Percentiles rank a stretch among this genome's conserved stretches.
phyloP scores from a whole-genome alignment of 2,888 invertebrate species.

The Chrysina gloriosa region DNA sequence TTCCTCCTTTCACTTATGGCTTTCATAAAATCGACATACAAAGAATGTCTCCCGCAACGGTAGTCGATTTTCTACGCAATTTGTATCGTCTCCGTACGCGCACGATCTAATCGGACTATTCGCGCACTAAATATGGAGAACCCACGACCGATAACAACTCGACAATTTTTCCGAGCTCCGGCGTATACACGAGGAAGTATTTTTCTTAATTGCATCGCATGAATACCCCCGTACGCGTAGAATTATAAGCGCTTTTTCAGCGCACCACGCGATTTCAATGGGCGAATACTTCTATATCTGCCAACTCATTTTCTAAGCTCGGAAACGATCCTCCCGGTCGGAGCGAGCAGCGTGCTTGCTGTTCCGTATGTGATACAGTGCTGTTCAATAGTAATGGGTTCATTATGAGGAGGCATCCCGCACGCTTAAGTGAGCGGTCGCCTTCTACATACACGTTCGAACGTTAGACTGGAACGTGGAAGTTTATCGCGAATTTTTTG shows the following conservation, averaged over 20 bases:
- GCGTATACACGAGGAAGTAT: constrained; percentile 21
- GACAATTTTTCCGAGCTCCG: background rate
- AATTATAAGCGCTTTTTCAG: constrained; percentile 27
- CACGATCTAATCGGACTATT: constrained; percentile 15
- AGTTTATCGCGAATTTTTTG: background rate
- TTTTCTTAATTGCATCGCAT: constrained; percentile 35
- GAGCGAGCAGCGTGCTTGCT: constrained; percentile 4
- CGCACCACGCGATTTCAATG: constrained; percentile 22
- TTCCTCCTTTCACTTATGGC: constrained; percentile 15
- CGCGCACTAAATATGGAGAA: constrained; percentile 20
- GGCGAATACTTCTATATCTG: constrained; percentile 19
- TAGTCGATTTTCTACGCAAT: constrained; percentile 17
- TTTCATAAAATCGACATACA: constrained; percentile 17
- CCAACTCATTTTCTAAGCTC: constrained; percentile 15
- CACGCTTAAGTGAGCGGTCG: constrained; percentile 4
- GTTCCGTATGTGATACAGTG: constrained; percentile 28
- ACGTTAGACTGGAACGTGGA: background rate
- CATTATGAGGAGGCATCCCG: constrained; percentile 2
- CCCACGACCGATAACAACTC: constrained; percentile 19
- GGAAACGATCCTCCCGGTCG: background rate
- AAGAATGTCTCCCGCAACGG: background rate
- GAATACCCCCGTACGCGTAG: constrained; percentile 24
- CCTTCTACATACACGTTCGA: constrained; percentile 5
- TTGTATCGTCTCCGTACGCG: constrained; percentile 18
- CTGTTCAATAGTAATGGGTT: constrained; percentile 30